phyloP scores from a whole-genome alignment of 2,113 vertebrate species.

The Prunella himalayana region DNA sequence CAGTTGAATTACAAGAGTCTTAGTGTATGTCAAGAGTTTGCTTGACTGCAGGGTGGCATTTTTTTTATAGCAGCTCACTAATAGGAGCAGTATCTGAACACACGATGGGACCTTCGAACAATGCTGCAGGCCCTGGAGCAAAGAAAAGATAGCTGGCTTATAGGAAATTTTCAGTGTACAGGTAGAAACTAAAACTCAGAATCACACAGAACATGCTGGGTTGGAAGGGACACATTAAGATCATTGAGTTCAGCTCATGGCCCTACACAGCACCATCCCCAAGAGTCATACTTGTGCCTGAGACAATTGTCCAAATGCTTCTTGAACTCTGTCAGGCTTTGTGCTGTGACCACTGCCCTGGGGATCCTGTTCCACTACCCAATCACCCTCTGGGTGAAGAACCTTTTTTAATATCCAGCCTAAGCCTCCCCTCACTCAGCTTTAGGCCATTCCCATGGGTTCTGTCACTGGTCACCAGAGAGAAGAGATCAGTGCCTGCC shows the following conservation, averaged over 20 bases:
- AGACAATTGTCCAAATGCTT: not conserved
- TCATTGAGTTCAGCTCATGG: not conserved
- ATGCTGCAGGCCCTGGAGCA: not conserved
- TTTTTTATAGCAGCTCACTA: not conserved
- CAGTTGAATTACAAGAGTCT: not conserved
- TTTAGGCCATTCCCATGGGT: not conserved
- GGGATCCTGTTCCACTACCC: not conserved
- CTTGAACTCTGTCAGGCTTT: not conserved
- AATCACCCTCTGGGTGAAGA: rapidly evolving
- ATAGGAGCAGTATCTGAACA: not conserved
- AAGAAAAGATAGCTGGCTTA: not conserved
- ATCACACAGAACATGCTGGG: not conserved
- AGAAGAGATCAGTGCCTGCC: not conserved
- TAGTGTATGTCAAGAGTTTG: not conserved
- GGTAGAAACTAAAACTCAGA: not conserved
- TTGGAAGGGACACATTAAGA: not conserved
- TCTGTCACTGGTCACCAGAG: not conserved
- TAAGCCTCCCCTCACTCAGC: not conserved
- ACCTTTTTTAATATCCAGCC: rapidly evolving
- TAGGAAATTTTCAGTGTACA: not conserved
- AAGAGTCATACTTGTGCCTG: not conserved
- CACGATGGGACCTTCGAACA: not conserved
- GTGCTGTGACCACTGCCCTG: not conserved
- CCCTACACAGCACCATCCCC: not conserved
- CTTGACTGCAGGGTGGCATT: not conserved